phyloP scores from a whole-genome alignment of 2,113 vertebrate species.

The Zingel zingel region DNA sequence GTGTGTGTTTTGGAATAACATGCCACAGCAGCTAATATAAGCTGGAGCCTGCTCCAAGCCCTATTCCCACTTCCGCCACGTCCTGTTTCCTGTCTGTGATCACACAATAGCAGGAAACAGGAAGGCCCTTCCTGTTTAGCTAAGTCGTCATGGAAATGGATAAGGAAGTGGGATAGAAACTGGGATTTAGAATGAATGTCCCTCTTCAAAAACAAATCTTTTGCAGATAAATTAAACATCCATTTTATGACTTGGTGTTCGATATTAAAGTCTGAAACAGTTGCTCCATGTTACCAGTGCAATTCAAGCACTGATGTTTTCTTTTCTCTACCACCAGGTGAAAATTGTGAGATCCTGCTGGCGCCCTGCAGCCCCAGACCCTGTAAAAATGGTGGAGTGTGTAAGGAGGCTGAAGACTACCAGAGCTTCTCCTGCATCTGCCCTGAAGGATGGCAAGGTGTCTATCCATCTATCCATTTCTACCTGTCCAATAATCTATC shows the following conservation, averaged over 20 bases:
- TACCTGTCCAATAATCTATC: neutral
- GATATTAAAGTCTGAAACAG: neutral
- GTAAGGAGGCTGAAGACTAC: constrained; percentile 91
- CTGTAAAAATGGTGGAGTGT: constrained; percentile 92
- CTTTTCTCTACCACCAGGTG: constrained; percentile 82
- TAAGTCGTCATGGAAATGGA: constrained; percentile 89
- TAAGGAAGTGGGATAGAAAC: constrained; percentile 85
- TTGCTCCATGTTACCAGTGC: neutral
- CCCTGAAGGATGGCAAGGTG: constrained; percentile 96
- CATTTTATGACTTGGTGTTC: neutral
- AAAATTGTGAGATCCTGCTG: constrained; percentile 91
- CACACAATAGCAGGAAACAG: constrained; percentile 94
- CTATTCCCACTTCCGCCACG: constrained; percentile 80
- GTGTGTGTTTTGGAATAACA: constrained; percentile 70
- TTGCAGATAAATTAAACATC: neutral
- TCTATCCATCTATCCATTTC: neutral
- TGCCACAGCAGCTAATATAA: constrained; percentile 54
- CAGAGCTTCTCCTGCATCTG: constrained; percentile 96
- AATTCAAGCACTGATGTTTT: constrained; percentile 14
- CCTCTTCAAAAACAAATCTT: constrained; percentile 9
- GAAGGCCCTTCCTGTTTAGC: constrained; percentile 90
- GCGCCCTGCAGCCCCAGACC: constrained; percentile 91
- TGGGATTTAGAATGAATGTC: constrained; percentile 49
- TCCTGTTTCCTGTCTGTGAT: constrained; percentile 89
- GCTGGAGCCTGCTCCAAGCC: constrained; percentile 70